phyloP scores from a whole-genome alignment of 2,113 vertebrate genomes.

The Lamprotornis superbus region DNA sequence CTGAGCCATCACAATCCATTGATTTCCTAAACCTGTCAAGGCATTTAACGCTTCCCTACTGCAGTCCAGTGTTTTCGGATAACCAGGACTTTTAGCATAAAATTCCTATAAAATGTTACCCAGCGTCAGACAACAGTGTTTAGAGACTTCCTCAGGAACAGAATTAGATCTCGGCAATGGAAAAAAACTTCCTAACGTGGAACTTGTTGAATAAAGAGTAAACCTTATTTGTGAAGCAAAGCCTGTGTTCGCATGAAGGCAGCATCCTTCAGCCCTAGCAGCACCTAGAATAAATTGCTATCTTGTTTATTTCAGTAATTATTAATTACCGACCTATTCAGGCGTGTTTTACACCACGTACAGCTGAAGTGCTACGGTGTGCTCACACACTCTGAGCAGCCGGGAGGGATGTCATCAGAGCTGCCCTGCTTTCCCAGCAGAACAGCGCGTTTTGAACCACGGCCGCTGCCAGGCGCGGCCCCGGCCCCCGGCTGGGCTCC shows the following conservation, averaged over 20 bases:
- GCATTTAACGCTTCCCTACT: conserved; percentile 41
- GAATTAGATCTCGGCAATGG: background rate
- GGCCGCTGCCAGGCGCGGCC: background rate
- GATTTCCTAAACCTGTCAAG: conserved; percentile 47
- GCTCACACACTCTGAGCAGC: background rate
- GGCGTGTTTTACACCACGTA: background rate
- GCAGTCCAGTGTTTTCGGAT: conserved; percentile 5
- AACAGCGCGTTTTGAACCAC: background rate
- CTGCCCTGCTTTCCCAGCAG: background rate
- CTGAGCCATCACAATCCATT: conserved; percentile 41
- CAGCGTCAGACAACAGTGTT: background rate
- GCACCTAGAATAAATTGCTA: background rate
- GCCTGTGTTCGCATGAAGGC: background rate
- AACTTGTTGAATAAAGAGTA: conserved; percentile 51
- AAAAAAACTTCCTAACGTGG: conserved; percentile 39
- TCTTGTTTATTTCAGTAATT: conserved; percentile 33
- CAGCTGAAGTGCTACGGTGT: background rate
- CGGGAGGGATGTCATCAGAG: background rate
- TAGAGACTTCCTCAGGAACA: background rate
- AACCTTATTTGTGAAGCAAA: background rate
- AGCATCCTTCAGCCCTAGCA: background rate
- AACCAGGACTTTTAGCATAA: background rate
- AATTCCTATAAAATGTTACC: background rate
- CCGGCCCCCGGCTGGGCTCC: background rate
- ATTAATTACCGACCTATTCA: conserved; percentile 34